A percentile compares a stretch with the other conserved stretches of the same genome.
phyloP scores from a whole-genome alignment of 30 jellyfish, hydroid and myxozoan species.

The Hydractinia echinata region DNA sequence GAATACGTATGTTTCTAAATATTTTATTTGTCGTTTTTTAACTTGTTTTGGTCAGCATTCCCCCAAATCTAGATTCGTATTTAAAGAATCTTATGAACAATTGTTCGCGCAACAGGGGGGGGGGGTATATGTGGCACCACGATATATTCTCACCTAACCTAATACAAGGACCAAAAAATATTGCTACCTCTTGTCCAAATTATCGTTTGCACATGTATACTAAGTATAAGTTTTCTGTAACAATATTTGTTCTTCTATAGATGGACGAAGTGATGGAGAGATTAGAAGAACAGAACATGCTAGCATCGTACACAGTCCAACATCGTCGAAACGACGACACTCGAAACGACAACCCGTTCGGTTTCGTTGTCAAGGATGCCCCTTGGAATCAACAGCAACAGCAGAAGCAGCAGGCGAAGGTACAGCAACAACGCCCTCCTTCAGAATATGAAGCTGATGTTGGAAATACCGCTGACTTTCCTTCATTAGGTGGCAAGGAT shows the following conservation, averaged over 20 bases:
- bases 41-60: too few relatives aligned
- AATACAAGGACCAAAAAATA: not conserved
- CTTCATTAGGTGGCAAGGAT: conserved; percentile 61
- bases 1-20: conserved; percentile 65
- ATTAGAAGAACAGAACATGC: conserved; percentile 49
- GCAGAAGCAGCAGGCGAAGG: conserved; percentile 21
- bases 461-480: conserved; percentile 64
- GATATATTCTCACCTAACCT: not conserved
- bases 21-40: not conserved
- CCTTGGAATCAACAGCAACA: conserved; percentile 56
- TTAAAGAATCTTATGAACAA: too few relatives aligned
- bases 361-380: conserved; percentile 89
- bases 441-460: conserved; percentile 66
- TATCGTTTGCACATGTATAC: not conserved
- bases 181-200: not conserved
- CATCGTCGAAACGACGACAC: conserved; percentile 34
- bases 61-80: too few relatives aligned
- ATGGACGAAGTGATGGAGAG: conserved; percentile 86
- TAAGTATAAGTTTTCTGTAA: too few relatives aligned
- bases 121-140: too few relatives aligned
- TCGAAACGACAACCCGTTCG: conserved; percentile 32
- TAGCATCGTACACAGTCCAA: conserved; percentile 58
- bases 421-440: conserved; percentile 3
- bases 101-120: too few relatives aligned
- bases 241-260: conserved; percentile 17